A percentile compares a stretch with the other conserved stretches of the same genome.
Evolutionary conservation across 1,140 invertebrate genomes (phyloP).

Genomic region (Calliopsis andreniformis): DNA sequence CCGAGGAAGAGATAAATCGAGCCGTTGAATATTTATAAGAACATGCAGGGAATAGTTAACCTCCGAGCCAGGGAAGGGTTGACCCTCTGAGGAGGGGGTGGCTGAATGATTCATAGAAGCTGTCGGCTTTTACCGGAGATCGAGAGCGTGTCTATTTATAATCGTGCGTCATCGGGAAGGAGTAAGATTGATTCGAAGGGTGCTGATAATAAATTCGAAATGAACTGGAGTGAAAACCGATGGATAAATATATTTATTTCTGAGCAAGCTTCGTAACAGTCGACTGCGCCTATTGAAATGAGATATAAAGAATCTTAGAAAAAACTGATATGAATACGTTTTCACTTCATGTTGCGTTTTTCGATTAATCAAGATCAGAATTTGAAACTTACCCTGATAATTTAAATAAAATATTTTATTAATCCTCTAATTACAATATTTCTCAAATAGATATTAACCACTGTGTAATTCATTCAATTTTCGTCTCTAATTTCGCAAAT

Average conservation of each 20-base stretch:
- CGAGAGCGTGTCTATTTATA: conserved; percentile 22
- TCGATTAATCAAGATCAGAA: no score
- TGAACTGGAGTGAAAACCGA: background rate
- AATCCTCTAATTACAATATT: no score
- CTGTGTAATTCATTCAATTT: no score
- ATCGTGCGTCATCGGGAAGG: background rate
- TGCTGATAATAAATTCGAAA: conserved; percentile 33
- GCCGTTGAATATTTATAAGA: conserved; percentile 38
- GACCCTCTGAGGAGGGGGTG: background rate
- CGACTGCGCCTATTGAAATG: background rate
- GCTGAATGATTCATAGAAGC: conserved; percentile 35
- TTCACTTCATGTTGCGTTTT: no score
- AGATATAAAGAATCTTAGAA: no score
- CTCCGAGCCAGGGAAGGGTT: conserved; percentile 4
- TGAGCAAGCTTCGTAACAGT: background rate
- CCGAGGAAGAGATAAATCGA: conserved; percentile 15
- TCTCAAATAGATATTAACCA: no score
- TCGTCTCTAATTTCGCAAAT: no score
- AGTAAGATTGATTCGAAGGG: conserved; percentile 2
- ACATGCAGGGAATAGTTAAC: conserved; percentile 23
- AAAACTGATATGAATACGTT: no score
- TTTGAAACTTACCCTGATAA: no score
- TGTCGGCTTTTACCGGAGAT: conserved; percentile 23
- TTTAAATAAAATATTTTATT: no score
- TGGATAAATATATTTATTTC: conserved; percentile 28